Percentiles rank a stretch among this genome's conserved stretches.
Evolutionary conservation across 1,140 invertebrate genomes (phyloP).

Genomic region (Danaus melanippus): DNA sequence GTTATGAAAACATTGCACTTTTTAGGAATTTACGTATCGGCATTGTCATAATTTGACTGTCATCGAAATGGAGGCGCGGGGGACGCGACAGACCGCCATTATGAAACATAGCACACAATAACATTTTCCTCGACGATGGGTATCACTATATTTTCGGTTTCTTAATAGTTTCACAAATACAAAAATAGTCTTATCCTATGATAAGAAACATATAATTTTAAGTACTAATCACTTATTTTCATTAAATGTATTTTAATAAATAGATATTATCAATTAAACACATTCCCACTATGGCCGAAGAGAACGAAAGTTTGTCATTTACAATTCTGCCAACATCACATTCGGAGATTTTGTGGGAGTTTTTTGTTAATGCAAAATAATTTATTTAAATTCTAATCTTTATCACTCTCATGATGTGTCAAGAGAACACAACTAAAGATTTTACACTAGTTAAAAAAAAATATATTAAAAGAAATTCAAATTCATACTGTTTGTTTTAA

Average conservation of each 20-base stretch:
- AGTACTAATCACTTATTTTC: too few species aligned
- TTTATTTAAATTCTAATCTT: too few species aligned
- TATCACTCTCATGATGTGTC: too few species aligned
- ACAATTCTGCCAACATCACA: constrained; percentile 41
- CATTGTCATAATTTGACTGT: constrained; percentile 74
- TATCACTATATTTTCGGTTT: too few species aligned
- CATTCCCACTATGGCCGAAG: constrained; percentile 39
- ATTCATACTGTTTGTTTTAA: too few species aligned
- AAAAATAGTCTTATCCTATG: too few species aligned
- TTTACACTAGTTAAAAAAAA: too few species aligned
- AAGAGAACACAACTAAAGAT: too few species aligned
- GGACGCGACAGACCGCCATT: constrained; percentile 78
- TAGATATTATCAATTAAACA: constrained; percentile 12
- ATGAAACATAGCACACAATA: constrained; percentile 73
- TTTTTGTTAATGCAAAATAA: too few species aligned
- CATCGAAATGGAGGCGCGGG: constrained; percentile 74
- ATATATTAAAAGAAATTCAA: too few species aligned
- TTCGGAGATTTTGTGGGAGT: not conserved
- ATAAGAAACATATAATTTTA: too few species aligned
- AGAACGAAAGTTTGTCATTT: constrained; percentile 61
- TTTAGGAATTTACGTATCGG: constrained; percentile 63
- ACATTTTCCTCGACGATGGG: constrained; percentile 48
- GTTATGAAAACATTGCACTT: constrained; percentile 60
- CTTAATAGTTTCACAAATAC: too few species aligned
- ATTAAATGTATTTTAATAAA: not conserved